Base-by-base conservation (phyloP, 1,140 invertebrate species). In the Atopsyche davidsoni region DNA sequence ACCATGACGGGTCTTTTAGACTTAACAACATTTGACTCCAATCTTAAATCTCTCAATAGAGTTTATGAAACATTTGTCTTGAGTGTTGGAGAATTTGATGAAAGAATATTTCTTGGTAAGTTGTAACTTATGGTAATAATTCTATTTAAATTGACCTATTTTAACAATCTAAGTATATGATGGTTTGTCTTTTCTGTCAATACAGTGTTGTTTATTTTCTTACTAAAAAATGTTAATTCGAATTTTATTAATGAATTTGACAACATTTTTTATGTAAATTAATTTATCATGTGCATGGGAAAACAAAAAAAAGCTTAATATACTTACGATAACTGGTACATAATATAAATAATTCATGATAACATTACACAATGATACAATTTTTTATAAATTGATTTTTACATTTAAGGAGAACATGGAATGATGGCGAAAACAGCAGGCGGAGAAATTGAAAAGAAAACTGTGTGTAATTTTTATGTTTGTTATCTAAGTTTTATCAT, bases 41-140 rank as follows among this genome's bases (percentile, higher is more conserved):
- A 87, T 72, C 83, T 83, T 2, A 95, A 91, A 75, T 82, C 82
- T 50, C 74, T 97, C 32, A 92, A 89, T 57, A 89, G 84, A 66
- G 72, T 82, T 18, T 98, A 98, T 65, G 94, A 97, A 66, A 86
- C 88, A 53, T 90, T 89, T 69, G 86, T 97, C 25, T 69, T 96
- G 10, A 93, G 82, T 65, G 84, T 87, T 43, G 92, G 93, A 3
- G 92, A 97, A 73, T 94, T 98, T 70, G 95, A 99, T 64, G 96
- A 99, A 71, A 79, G 93, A 63, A 91, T 98, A 64, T 93, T 97
- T 73, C 76, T 89, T 68, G 81, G 85, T 85, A 75, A 75, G 72
- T 56, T 31, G 13, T 53, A 49, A n/a, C 41, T 21, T 45, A 31
- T 23, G 36, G 52, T 47, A n/a, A n/a, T n/a, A n/a, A 28, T 43